phyloP scores from a whole-genome alignment of 2,113 vertebrate species.

The Carassius gibelio region DNA sequence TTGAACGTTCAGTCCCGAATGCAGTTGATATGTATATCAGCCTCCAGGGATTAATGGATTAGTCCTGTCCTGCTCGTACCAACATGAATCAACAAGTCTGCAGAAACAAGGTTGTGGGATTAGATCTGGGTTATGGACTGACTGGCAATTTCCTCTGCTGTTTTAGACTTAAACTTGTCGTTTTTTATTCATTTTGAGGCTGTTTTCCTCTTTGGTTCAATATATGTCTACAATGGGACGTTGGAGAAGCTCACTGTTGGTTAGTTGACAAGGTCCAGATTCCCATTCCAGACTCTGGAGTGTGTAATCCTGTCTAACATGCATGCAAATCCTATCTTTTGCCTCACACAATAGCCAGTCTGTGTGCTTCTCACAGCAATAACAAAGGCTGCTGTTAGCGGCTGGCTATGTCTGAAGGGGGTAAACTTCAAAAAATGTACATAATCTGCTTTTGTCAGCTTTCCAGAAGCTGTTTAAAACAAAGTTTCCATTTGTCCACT shows the following conservation, averaged over 20 bases:
- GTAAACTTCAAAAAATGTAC: conserved; percentile 46
- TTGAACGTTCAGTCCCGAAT: conserved; percentile 15
- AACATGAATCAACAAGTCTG: conserved; percentile 47
- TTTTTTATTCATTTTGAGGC: neutral
- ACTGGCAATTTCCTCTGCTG: neutral
- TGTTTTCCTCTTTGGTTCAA: neutral
- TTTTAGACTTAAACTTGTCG: neutral
- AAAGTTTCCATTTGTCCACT: conserved; percentile 37
- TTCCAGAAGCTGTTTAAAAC: conserved; percentile 37
- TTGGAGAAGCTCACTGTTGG: conserved; percentile 33
- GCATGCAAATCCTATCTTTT: conserved; percentile 81
- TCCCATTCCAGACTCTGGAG: conserved; percentile 69
- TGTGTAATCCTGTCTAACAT: conserved; percentile 80
- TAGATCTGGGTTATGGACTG: neutral
- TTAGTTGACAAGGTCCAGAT: conserved; percentile 72
- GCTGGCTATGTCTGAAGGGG: conserved; percentile 42
- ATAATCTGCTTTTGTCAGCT: conserved; percentile 31
- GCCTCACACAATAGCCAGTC: conserved; percentile 75
- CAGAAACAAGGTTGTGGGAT: neutral
- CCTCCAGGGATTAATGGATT: conserved; percentile 63
- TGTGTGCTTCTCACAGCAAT: conserved; percentile 63
- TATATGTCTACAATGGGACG: neutral
- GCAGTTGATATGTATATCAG: conserved; percentile 67
- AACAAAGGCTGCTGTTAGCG: conserved; percentile 39
- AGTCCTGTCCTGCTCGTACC: conserved; percentile 56